phyloP scores from a whole-genome alignment of 1,140 invertebrate genomes.

The Oreohelix idahoensis region DNA sequence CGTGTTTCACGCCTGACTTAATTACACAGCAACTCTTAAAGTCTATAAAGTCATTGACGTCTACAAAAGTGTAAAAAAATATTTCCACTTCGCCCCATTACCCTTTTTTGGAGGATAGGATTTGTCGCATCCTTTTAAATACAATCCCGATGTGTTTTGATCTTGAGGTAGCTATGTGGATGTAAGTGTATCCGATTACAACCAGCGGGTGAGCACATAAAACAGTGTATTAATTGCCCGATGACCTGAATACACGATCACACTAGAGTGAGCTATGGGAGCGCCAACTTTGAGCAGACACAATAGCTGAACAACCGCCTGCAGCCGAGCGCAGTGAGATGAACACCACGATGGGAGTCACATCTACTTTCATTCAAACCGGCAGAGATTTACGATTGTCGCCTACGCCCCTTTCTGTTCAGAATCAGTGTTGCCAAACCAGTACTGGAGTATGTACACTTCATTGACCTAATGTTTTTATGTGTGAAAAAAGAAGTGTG shows the following conservation, averaged over 20 bases:
- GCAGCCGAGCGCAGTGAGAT: conserved; percentile 2
- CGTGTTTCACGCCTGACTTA: neutral
- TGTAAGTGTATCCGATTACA: neutral
- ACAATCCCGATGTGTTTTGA: neutral
- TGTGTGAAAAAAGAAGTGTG: too few relatives aligned
- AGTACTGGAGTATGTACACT: neutral
- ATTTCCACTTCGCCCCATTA: neutral
- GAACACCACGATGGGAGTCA: neutral
- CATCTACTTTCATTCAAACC: neutral
- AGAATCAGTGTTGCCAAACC: neutral
- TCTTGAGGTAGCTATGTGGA: neutral
- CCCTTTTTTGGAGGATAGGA: neutral
- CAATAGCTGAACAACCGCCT: neutral
- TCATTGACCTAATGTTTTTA: neutral
- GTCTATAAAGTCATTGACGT: neutral
- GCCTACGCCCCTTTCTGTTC: neutral
- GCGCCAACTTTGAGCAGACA: neutral
- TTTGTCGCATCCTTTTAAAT: neutral
- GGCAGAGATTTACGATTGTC: neutral
- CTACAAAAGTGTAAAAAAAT: neutral
- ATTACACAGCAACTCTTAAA: neutral
- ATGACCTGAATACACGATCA: neutral
- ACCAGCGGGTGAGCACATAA: neutral
- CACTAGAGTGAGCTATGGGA: conserved; percentile 6
- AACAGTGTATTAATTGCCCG: neutral